A percentile compares a stretch with the other conserved stretches of the same genome.
Conservation (phyloP, 92 coral and sea anemone genomes). For the Epizoanthus scotinus region DNA sequence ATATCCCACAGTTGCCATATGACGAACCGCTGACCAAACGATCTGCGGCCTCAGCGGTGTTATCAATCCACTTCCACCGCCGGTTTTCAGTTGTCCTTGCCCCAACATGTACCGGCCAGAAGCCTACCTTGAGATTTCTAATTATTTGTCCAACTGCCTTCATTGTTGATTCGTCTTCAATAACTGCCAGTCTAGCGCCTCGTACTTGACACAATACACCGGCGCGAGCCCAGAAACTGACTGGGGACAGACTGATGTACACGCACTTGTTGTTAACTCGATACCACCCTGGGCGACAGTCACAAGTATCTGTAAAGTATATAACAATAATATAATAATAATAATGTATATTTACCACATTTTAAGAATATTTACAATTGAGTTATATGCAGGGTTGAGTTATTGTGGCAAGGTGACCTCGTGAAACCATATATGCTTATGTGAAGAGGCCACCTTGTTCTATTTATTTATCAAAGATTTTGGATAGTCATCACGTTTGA, state of each 20-base stretch:
- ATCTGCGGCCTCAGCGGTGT: not conserved
- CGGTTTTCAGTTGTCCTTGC: conserved; percentile 24
- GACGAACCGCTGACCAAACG: not conserved
- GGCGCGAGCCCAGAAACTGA: not conserved
- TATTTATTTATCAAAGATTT: too few relatives aligned
- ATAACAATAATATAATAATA: too few relatives aligned
- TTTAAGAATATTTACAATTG: too few relatives aligned
- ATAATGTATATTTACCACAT: too few relatives aligned
- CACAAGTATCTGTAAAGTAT: not conserved
- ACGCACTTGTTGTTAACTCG: conserved; percentile 5
- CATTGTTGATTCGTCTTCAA: not conserved
- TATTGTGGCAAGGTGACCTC: too few relatives aligned
- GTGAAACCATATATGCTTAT: too few relatives aligned
- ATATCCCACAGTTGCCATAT: not conserved
- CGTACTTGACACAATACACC: not conserved
- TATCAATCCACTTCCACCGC: conserved; percentile 41
- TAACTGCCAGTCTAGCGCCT: conserved; percentile 28
- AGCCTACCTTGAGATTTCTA: not conserved
- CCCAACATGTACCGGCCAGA: conserved; percentile 12
- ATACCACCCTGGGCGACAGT: conserved; percentile 32
- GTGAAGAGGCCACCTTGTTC: too few relatives aligned
- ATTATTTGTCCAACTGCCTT: not conserved
- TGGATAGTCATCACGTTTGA: too few relatives aligned
- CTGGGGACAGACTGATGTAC: not conserved
- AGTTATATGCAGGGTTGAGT: too few relatives aligned